Evolutionary conservation across 2,888 invertebrate genomes (phyloP).

Genomic region (Nephrotoma flavescens): DNA sequence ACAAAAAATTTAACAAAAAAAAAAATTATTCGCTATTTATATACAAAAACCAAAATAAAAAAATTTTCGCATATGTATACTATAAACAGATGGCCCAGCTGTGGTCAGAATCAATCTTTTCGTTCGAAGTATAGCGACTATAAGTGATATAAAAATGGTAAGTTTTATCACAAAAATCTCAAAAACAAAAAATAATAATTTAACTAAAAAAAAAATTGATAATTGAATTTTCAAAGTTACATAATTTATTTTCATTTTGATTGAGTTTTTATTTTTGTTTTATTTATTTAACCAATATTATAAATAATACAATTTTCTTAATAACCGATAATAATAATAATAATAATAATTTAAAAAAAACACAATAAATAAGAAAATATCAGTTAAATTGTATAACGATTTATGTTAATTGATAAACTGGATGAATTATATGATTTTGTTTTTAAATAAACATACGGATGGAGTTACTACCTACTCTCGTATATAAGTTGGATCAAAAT

Average conservation of each 20-base stretch:
- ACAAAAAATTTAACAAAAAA: not conserved
- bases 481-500: not conserved
- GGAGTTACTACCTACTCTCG: no score
- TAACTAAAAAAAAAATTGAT: not conserved
- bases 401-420: not conserved
- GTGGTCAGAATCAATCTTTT: constrained; percentile 95
- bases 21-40: not conserved
- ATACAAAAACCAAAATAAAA: not conserved
- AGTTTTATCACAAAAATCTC: constrained; percentile 35
- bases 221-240: not conserved
- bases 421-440: not conserved
- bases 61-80: constrained; percentile 4
- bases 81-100: constrained; percentile 79
- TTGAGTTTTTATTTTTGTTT: not conserved
- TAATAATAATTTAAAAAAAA: not conserved
- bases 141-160: constrained; percentile 99
- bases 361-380: not conserved
- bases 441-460: not conserved
- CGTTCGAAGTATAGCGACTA: constrained; percentile 94
- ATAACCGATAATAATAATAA: not conserved
- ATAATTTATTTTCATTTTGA: not conserved
- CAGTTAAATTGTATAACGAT: not conserved
- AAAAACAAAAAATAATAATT: not conserved
- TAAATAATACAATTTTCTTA: not conserved
- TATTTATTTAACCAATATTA: not conserved